Base-by-base conservation (phyloP, 2,113 vertebrate species). In the Poecilia latipinna region DNA sequence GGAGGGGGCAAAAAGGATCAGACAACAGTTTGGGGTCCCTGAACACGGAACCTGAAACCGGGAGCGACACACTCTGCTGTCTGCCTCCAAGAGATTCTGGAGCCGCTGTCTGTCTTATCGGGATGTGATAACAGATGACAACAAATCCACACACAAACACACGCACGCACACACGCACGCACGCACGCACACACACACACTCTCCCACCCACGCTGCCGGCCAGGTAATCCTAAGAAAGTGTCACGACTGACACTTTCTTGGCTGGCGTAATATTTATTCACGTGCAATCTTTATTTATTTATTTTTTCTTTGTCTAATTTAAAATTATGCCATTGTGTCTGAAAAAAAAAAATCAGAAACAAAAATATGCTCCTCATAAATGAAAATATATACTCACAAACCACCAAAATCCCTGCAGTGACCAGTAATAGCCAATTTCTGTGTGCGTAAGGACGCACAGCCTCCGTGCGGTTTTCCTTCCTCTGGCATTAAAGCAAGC, bases 401-500 rank as follows among this genome's bases (percentile, higher is more conserved):
- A 57, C 24, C 24, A 57, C 6, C 22, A 7, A n/a, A 24, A 22
- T n/a, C 3, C 1, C 51, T 8, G 8, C 22, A 24, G 24, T n/a
- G 22, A 57, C 24, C 51, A 29, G 29, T 10, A 11, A 54, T 54
- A 3, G 15, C 8, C 13, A 8, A 4, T 29, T 29, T 13, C 1
- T 32, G n/a, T 32, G 73, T 75, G 90, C 87, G 90, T 80, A 86
- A 83, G 85, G 88, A 89, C 88, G 89, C 88, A 78, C 67, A 91
- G 90, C 92, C 94, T 89, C 4, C 65, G 32, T 2, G 92, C 92
- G 94, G 93, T 48, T 42, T 79, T 72, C 67, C 32, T 26, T 13
- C 54, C 64, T 93, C 92, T 94, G 95, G 94, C 94, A 94, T 95
- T 94, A 94, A 96, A 96, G 94, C 95, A 92, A 94, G 95, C 95